Base-by-base conservation (phyloP, 2,888 invertebrate species). In the Spodoptera picta region DNA sequence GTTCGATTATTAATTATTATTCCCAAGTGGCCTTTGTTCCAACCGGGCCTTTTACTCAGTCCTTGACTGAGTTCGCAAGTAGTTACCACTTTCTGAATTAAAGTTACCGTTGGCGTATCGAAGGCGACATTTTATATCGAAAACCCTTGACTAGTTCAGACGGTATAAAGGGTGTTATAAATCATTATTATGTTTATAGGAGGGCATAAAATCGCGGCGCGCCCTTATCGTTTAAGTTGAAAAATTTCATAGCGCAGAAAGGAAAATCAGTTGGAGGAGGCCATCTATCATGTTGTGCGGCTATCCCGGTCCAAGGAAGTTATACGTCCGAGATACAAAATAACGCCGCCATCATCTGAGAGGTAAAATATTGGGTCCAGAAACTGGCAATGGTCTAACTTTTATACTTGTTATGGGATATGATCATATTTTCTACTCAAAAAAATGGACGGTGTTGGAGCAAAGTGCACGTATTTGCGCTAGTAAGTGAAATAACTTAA, bases 171-270 rank as follows among this genome's bases (percentile, higher is more conserved):
- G 82, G 77, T 77, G 77, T 82, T 83, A 89, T 90, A 89, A 89
- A 90, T 90, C 90, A 88, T 87, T 86, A 83, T 84, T 82, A 83
- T 87, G 88, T 84, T 86, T 87, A 84, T 85, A 83, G 80, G 80
- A 80, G 80, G 82, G 83, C 76, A 84, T 84, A 83, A 84, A 89
- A 87, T 86, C 79, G 80, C 73, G 80, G 82, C 83, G 85, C 82
- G 80, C 86, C 86, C 90, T 91, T 89, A 90, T 88, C 91, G 88
- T 88, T 90, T 85, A 87, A 88, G 85, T 90, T 91, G 91, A 92
- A 92, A 91, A 91, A 90, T 91, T 89, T 88, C 85, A 85, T 88
- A 80, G 84, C 83, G 82, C 82, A 87, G 83, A 87, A 87, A 88
- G 85, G 87, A 83, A 87, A 89, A 90, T 90, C 89, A 87, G 86